Evolutionary conservation across 2,797 vertebrate genomes (phyloP).

Genomic region (Sebastes diploproa): DNA sequence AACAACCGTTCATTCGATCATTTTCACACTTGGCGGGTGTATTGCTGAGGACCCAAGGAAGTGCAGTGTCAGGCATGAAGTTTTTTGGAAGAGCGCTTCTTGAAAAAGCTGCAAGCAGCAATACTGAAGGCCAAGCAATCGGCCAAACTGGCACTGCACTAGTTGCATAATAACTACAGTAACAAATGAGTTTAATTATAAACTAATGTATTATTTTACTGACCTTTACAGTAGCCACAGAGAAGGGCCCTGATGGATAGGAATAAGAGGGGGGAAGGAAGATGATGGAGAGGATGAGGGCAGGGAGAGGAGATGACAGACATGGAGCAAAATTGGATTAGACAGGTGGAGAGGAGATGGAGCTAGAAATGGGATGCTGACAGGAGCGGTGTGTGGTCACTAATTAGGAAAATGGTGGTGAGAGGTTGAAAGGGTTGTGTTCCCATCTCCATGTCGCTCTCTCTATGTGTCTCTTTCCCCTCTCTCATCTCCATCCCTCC

Average conservation of each 20-base stretch:
- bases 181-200: background rate
- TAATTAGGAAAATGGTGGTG: slow-evolving; percentile 66
- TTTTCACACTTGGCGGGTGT: background rate
- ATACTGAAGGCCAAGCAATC: background rate
- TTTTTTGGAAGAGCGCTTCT: background rate
- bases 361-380: slow-evolving; percentile 30
- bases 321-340: slow-evolving; percentile 27
- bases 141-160: background rate
- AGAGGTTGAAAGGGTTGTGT: slow-evolving; percentile 45
- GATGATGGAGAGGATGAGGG: slow-evolving; percentile 21
- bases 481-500: slow-evolving; percentile 32
- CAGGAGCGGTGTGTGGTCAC: slow-evolving; percentile 68
- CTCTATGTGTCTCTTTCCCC: background rate
- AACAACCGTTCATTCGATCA: background rate
- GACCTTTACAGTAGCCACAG: slow-evolving; percentile 31
- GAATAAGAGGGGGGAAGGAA: slow-evolving; percentile 1
- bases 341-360: slow-evolving; percentile 32
- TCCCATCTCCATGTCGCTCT: slow-evolving; percentile 25
- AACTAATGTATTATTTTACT: slow-evolving; percentile 30
- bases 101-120: background rate
- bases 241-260: slow-evolving; percentile 17
- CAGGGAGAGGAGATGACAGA: slow-evolving; percentile 2
- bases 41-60: background rate
- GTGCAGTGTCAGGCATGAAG: background rate
- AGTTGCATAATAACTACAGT: background rate